Base-by-base conservation (phyloP, 2,113 vertebrate species). In the Pachyramphus minor region DNA sequence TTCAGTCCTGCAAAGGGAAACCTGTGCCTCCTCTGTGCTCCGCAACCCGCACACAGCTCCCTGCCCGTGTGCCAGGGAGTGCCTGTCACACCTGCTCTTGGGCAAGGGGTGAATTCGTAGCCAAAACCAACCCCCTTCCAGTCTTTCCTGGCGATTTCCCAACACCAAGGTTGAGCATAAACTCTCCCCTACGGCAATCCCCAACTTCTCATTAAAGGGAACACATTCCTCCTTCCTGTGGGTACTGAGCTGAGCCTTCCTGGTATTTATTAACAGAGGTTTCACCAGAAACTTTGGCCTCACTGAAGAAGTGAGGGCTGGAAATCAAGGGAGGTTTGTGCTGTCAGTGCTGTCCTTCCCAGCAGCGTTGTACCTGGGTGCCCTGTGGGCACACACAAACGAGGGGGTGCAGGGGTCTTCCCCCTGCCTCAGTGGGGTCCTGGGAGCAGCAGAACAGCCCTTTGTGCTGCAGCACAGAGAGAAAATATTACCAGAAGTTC, bases 311-410 rank as follows among this genome's bases (percentile, higher is more conserved):
- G 19, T 0, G 16, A 52, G 52, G 50, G 37, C 68, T 80, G 49
- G 47, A 75, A 41, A 35, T 23, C 9, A 11, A 0, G 11, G 21
- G 35, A 50, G 25, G 35, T 8, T n/a, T 56, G 17, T 39, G 58
- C 30, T 55, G 27, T 22, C 0, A 0, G 22, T 30, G 75, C 8
- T 37, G 21, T 24, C 31, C 24, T 33, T 59, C 25, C 62, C 83
- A 79, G 35, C 60, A 83, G 49, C 0, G 0, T 4, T 1, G 0
- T 3, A 3, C 5, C 33, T 53, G 35, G 39, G 6, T 30, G 31
- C 42, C 31, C 41, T 1, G 6, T n/a, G 22, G 49, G 72, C 56
- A 66, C 33, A 27, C 17, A 22, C 60, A 56, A 9, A 5, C 1
- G 44, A 74, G 22, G 41, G 19, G 45, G 6, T 12, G 8, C 1